These are phyloP conservation scores for Aricia artaxerxes DNA, from an alignment of 2,888 invertebrate species.

Conservation along the genomic window DNA sequence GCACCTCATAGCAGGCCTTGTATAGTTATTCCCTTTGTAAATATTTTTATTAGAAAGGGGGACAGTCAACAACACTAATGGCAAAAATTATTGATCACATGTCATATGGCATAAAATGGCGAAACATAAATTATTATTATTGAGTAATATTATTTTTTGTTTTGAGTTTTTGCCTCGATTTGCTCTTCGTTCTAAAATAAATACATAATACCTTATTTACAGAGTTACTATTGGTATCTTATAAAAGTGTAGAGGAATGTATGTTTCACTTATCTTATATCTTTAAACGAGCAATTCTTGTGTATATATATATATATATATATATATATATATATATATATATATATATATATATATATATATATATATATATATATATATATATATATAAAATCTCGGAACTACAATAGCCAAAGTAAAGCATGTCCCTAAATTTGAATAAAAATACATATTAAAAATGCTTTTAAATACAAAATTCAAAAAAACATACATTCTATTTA, in stretches of 20 bases:
- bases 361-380: no score
- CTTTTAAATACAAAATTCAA: background rate
- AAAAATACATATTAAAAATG: conserved; percentile 5
- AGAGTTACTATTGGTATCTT: conserved; percentile 15
- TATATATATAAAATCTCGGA: no score
- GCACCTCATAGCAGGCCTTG: background rate
- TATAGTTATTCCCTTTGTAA: background rate
- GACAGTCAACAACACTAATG: conserved; percentile 70
- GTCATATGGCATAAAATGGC: conserved; percentile 66
- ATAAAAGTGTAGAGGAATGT: conserved; percentile 31
- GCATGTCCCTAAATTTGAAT: background rate
- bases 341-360: no score
- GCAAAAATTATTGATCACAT: conserved; percentile 59
- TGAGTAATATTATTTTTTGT: background rate
- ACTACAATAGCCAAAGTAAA: background rate
- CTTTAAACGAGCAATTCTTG: no score
- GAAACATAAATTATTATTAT: background rate
- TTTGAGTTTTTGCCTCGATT: background rate
- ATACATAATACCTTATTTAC: conserved; percentile 1
- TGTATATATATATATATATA: no score
- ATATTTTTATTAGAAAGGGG: background rate
- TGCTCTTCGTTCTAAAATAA: background rate
- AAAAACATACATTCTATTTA: conserved; percentile 15
- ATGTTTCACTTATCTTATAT: conserved; percentile 4
- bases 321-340: no score